Percentiles rank a stretch among this genome's conserved stretches.
Evolutionary conservation across 1,140 invertebrate species (phyloP).

Genomic region (Drosophila mayri): DNA sequence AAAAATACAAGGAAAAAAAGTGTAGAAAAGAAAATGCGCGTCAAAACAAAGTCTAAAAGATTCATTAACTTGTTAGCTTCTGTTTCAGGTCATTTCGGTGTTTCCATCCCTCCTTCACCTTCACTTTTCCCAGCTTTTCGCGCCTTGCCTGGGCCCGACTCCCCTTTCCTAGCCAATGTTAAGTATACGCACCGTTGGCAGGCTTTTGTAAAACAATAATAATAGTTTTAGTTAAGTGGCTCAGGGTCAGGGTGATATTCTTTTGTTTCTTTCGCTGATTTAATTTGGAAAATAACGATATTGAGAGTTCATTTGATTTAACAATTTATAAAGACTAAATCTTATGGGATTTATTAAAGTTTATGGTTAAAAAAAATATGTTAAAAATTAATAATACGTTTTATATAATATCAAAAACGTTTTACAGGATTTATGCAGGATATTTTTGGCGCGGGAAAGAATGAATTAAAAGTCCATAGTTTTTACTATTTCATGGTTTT

Average conservation of each 20-base stretch:
- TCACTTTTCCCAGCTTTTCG: conserved; percentile 1
- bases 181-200: conserved; percentile 27
- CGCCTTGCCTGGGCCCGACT: background rate
- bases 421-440: no score
- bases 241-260: background rate
- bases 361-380: background rate
- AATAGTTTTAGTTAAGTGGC: background rate
- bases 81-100: conserved; percentile 29
- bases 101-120: conserved; percentile 8
- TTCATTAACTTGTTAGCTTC: conserved; percentile 74
- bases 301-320: background rate
- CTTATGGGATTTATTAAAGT: background rate
- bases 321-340: background rate
- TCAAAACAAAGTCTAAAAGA: conserved; percentile 60
- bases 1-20: background rate
- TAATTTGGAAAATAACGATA: background rate
- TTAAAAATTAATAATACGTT: background rate
- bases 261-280: background rate
- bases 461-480: no score
- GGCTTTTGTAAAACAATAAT: background rate
- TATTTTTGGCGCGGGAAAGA: no score
- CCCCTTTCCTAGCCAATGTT: background rate
- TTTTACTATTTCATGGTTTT: no score
- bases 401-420: no score
- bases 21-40: conserved; percentile 31